Conservation (phyloP, 2,113 vertebrate species). For the Mustelus asterias region DNA sequence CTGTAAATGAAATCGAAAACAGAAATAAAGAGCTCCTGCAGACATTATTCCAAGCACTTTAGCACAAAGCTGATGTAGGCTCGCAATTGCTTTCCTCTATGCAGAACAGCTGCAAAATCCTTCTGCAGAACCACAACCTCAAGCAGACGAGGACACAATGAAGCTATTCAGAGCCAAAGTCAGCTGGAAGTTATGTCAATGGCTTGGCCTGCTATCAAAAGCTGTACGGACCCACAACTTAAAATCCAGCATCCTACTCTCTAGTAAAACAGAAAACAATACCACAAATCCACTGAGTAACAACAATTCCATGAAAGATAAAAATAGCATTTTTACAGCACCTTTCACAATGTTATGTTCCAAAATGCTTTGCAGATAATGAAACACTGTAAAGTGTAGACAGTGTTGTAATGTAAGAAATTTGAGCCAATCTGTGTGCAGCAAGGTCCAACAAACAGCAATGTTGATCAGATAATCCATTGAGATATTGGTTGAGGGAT, state of each 20-base stretch:
- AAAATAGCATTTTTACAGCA: neutral
- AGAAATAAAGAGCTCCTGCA: neutral
- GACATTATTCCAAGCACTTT: neutral
- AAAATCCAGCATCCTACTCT: neutral
- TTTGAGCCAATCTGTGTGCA: neutral
- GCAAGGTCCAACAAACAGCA: neutral
- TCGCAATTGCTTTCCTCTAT: neutral
- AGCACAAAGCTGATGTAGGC: too few relatives aligned
- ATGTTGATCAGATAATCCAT: neutral
- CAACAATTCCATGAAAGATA: neutral
- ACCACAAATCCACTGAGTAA: neutral
- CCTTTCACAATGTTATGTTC: neutral
- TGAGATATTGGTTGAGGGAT: neutral
- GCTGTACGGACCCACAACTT: neutral
- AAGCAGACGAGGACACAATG: neutral
- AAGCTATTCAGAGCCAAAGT: conserved; percentile 13
- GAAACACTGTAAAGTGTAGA: neutral
- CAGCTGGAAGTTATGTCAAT: neutral
- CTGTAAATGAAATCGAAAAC: neutral
- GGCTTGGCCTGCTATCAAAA: neutral
- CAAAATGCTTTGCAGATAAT: neutral
- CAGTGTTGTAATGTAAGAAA: neutral
- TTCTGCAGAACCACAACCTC: neutral
- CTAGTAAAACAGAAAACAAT: neutral
- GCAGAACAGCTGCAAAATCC: neutral